Conservation (phyloP, 1,140 invertebrate species). For the Trichonephila clavipes region DNA sequence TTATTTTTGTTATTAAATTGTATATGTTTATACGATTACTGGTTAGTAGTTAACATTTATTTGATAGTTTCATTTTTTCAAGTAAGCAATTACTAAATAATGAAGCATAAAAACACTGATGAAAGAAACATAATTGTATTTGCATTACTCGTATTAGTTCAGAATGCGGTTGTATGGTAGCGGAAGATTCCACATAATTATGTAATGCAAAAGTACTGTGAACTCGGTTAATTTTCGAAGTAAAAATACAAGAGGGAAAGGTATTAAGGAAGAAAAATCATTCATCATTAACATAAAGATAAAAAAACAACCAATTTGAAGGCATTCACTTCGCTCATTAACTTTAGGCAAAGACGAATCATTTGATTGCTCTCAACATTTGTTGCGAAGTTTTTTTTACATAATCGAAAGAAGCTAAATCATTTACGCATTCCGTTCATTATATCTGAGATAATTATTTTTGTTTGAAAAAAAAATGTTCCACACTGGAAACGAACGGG, state of each 20-base stretch:
- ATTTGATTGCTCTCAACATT: background rate
- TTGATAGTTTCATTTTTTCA: too few relatives aligned
- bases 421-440: background rate
- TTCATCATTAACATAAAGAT: background rate
- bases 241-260: background rate
- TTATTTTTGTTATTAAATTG: too few relatives aligned
- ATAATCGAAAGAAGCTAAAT: background rate
- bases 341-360: background rate
- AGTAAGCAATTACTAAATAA: too few relatives aligned
- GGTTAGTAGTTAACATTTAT: too few relatives aligned
- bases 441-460: conserved; percentile 9
- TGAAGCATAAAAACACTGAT: too few relatives aligned
- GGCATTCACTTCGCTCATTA: background rate
- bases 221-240: too few relatives aligned
- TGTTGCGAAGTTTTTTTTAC: background rate
- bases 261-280: background rate
- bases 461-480: background rate
- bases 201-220: too few relatives aligned
- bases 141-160: too few relatives aligned
- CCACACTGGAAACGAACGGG: background rate
- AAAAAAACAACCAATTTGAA: background rate
- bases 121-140: too few relatives aligned
- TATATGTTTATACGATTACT: too few relatives aligned
- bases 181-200: too few relatives aligned
- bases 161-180: too few relatives aligned